Evolutionary conservation across 2,113 vertebrate genomes (phyloP), one percentile per base, ranked within the genome.

Genomic region (Phylloscopus trochiloides): DNA sequence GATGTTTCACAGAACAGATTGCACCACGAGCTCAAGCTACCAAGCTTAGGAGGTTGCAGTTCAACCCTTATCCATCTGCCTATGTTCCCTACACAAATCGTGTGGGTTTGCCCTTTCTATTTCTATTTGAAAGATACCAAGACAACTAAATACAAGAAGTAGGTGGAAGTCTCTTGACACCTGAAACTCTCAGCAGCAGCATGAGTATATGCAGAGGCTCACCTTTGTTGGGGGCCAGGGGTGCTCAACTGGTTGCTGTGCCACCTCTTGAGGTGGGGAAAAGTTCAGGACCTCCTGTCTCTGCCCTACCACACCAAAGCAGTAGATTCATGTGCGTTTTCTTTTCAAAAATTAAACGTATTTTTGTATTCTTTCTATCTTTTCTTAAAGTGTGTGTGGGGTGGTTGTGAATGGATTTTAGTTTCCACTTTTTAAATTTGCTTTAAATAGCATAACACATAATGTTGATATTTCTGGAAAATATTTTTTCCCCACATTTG

Each of bases 1-100:
- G 84, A 78, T 78, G 70, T 79, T 94, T 94, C 92, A 86, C 80
- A 76, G 87, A 92, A 96, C 89, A 96, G 73, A 89, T 79, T 96
- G 91, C 86, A 91, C 88, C 80, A 75, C 3, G 8, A 88, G 34
- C 65, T 65, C 61, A 47, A 92, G 36, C 48, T 78, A 88, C 52
- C 7, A 77, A 67, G 55, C n/a, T 72, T 61, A 66, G 29, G 43
- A 86, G 65, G 24, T 42, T 93, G 52, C 47, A 67, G 36, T n/a
- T 78, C 76, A 94, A 29, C 13, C 17, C 36, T 81, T 71, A 63
- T 34, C 80, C 70, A 82, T 94, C 73, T 87, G 80, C 61, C 48
- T 83, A 17, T 74, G 51, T 63, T 88, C 43, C 24, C 61, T 77
- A 26, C 51, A 86, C 29, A 62, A 70, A 84, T 59, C 1, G 17